Evolutionary conservation across 2,113 vertebrate genomes (phyloP).

Genomic region (Greenwoodochromis staneri): DNA sequence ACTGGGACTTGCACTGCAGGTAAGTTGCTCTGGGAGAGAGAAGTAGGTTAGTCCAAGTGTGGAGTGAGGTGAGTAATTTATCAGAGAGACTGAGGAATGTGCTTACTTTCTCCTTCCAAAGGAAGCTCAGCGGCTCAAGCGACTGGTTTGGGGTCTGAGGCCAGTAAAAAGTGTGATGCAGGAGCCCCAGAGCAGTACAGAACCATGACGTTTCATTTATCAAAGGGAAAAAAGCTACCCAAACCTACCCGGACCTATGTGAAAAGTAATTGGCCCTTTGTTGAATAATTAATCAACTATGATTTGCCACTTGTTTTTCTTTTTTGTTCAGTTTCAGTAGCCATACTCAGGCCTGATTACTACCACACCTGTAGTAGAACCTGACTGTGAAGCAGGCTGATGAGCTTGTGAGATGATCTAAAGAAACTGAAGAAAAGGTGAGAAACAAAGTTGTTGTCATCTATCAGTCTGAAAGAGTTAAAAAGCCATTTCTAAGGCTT

Average conservation of each 20-base stretch:
- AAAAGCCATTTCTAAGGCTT: not conserved
- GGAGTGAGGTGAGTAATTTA: not conserved
- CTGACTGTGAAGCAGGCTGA: not conserved
- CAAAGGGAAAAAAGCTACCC: not conserved
- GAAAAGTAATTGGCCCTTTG: not conserved
- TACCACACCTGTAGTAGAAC: not conserved
- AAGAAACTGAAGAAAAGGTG: not conserved
- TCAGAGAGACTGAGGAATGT: not conserved
- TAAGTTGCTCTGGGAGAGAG: not conserved
- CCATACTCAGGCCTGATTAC: not conserved
- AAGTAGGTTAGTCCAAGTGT: not conserved
- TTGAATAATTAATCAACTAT: not conserved
- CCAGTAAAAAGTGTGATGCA: not conserved
- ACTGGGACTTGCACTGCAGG: not conserved
- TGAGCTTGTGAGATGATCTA: not conserved
- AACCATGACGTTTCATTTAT: not conserved
- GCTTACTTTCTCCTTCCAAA: not conserved
- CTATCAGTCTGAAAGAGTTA: not conserved
- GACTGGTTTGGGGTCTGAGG: not conserved
- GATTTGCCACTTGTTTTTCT: not conserved
- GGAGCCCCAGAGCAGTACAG: not conserved
- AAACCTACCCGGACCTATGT: not conserved
- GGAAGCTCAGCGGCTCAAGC: rapidly evolving
- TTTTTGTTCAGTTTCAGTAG: not conserved
- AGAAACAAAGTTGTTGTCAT: not conserved